Conservation (phyloP, 1,140 invertebrate genomes). For the Temnothorax curvispinosus region DNA sequence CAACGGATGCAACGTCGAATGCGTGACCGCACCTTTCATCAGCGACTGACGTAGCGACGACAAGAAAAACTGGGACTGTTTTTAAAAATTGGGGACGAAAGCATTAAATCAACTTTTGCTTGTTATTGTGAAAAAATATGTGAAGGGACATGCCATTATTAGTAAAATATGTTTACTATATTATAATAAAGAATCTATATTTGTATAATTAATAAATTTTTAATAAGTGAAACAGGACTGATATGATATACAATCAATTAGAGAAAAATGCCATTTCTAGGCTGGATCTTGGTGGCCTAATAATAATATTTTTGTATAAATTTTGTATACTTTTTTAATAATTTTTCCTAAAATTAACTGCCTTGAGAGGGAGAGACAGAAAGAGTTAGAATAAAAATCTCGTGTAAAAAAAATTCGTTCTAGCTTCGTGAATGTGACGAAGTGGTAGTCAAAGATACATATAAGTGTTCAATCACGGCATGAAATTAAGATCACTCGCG, state of each 20-base stretch:
- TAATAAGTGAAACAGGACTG: no score
- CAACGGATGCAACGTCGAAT: not conserved
- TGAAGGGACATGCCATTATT: not conserved
- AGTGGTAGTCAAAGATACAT: not conserved
- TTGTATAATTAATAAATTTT: not conserved
- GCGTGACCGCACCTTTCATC: not conserved
- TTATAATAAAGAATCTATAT: not conserved
- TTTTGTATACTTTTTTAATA: not conserved
- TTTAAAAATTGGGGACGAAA: not conserved
- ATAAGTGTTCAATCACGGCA: not conserved
- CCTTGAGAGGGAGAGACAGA: not conserved
- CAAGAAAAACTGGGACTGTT: not conserved
- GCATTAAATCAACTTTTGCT: no score
- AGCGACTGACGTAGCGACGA: not conserved
- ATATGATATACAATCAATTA: no score
- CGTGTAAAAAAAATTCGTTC: not conserved
- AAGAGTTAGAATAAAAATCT: not conserved
- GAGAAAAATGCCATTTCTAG: no score
- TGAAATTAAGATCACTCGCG: not conserved
- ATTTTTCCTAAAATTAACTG: not conserved
- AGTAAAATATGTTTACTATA: not conserved
- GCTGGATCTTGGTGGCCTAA: no score
- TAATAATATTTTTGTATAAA: no score
- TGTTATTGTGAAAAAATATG: not conserved
- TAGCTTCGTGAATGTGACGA: not conserved